Evolutionary conservation across 2,113 vertebrate genomes (phyloP).

Genomic region (Athene noctua): DNA sequence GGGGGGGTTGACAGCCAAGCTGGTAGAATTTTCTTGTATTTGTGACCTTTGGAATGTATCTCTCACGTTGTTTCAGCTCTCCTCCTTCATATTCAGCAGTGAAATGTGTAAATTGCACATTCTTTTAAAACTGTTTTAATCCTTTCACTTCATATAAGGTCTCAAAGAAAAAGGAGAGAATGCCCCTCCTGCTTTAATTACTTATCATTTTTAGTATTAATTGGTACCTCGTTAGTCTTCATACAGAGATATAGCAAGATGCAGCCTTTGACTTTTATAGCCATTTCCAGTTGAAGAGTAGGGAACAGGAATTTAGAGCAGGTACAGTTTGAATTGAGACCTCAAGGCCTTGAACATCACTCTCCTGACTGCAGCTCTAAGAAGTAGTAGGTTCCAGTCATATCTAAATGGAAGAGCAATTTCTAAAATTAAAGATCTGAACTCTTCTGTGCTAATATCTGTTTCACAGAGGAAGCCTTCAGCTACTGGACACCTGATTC

Average conservation of each 20-base stretch:
- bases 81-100: background rate
- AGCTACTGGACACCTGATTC: background rate
- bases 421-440: background rate
- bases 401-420: background rate
- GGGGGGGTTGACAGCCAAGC: background rate
- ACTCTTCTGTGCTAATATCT: background rate
- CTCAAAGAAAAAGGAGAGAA: background rate
- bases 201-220: background rate
- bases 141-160: background rate
- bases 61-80: background rate
- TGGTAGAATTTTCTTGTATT: slow-evolving; percentile 3
- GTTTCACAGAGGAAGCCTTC: background rate
- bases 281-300: background rate
- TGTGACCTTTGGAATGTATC: background rate
- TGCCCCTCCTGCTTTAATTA: background rate
- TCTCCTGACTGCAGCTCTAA: background rate
- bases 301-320: background rate
- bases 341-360: background rate
- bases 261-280: background rate
- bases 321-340: background rate
- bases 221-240: background rate
- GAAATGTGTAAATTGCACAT: background rate
- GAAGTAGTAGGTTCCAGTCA: background rate
- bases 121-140: background rate
- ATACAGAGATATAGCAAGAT: background rate